phyloP scores from a whole-genome alignment of 2,113 vertebrate species.

The Hystrix brachyura region DNA sequence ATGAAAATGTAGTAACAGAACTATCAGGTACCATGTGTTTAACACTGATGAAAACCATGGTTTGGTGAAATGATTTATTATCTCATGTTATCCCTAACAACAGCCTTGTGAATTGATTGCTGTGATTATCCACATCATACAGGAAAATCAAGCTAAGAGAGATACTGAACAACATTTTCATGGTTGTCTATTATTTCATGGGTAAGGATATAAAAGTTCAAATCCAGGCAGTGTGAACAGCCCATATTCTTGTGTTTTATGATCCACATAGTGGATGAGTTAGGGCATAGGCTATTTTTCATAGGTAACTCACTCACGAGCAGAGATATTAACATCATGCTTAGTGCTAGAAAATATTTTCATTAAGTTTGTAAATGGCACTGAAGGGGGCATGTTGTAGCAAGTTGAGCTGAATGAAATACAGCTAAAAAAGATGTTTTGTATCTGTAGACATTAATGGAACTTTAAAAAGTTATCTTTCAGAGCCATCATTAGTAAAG shows the following conservation, averaged over 20 bases:
- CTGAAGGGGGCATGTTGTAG: neutral
- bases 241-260: neutral
- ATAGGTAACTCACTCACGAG: neutral
- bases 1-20: neutral
- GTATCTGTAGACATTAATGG: neutral
- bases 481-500: neutral
- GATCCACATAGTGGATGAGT: neutral
- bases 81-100: neutral
- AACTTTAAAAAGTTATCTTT: neutral
- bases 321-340: neutral
- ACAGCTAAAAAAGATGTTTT: neutral
- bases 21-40: neutral
- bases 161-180: neutral
- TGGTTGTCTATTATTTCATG: neutral
- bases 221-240: neutral
- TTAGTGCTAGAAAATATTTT: conserved; percentile 26
- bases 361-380: neutral
- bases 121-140: neutral
- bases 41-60: neutral
- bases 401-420: neutral
- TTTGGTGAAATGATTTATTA: neutral
- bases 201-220: neutral
- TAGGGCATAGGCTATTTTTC: neutral
- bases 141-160: neutral
- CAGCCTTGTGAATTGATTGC: neutral